Base-by-base conservation (phyloP, 2,888 invertebrate species). In the Encarsia formosa region DNA sequence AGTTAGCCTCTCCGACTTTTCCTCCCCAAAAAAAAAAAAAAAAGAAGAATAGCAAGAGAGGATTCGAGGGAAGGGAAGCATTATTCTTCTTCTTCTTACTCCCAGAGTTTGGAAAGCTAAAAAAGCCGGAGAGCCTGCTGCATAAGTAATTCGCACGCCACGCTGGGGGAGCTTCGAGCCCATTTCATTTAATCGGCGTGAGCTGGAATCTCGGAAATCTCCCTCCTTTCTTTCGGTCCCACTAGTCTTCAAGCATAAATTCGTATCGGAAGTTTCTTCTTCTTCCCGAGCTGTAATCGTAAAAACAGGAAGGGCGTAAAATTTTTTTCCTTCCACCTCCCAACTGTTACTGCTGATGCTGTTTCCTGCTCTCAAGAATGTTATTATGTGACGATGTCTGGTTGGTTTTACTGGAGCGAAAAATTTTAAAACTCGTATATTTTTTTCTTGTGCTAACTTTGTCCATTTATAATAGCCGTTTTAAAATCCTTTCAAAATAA, bases 131-230 rank as follows among this genome's bases (percentile, higher is more conserved):
- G 38, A 13, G 19, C 8, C 15, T 43, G 54, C 54, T 49, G 57
- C 55, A 60, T 58, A 58, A 60, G 61, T 63, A 60, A 61, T 60
- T 63, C 60, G 54, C 44, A 49, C 48, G 26, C 23, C 22, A 29
- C 13, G 15, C 35, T 52, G 44, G 52, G 46, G 49, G 47, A 32
- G 47, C n/a, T n/a, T n/a, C 45, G 61, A 59, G 59, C 56, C 58
- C 60, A 63, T 64, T 66, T 63, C 64, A 65, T 67, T 65, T 66
- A 65, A 66, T 65, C 65, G 63, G 26, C 54, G 26, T 8, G 5
- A 39, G 20, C 16, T 4, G 18, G 45, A 48, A 44, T 53, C 52
- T 23, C 35, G 29, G 48, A 18, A 43, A 34, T n/a, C 11, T 44
- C 11, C n/a, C n/a, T 42, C 18, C 42, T 31, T 42, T 44, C 20